A percentile compares a stretch with the other conserved stretches of the same genome.
Conservation (phyloP, 2,797 vertebrate species). For the Sciaenops ocellatus region DNA sequence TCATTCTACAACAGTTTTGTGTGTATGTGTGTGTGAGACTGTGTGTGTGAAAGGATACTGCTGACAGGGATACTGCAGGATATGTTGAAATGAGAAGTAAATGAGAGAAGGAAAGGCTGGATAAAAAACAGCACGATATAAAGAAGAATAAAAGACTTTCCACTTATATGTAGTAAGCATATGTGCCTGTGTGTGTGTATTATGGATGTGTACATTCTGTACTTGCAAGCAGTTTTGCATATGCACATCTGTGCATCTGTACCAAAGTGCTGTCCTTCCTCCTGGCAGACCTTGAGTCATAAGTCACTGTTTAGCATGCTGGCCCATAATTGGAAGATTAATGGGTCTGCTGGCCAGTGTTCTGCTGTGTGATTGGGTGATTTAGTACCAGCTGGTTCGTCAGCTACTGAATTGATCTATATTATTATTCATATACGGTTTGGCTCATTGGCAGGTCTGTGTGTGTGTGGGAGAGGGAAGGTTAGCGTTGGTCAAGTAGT, state of each 20-base stretch:
- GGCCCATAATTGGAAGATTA: conserved; percentile 56
- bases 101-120: background rate
- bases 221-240: background rate
- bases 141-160: background rate
- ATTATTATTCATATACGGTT: conserved; percentile 1
- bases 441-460: conserved; percentile 1
- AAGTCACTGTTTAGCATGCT: conserved; percentile 43
- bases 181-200: background rate
- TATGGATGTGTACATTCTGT: conserved; percentile 10
- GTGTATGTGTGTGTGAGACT: background rate
- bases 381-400: conserved; percentile 37
- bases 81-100: conserved; percentile 26
- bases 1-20: conserved; percentile 23
- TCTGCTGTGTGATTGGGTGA: conserved; percentile 47
- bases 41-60: conserved; percentile 6
- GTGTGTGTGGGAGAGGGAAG: background rate
- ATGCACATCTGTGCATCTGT: conserved; percentile 6
- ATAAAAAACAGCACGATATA: background rate
- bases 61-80: conserved; percentile 14
- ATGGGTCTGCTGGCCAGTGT: conserved; percentile 32
- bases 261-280: background rate
- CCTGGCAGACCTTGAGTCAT: conserved; percentile 33
- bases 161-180: background rate
- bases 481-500: too few relatives aligned
- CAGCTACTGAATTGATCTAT: conserved; percentile 12